Evolutionary conservation across 2,797 vertebrate genomes (phyloP).

Genomic region (Chelidonichthys spinosus): DNA sequence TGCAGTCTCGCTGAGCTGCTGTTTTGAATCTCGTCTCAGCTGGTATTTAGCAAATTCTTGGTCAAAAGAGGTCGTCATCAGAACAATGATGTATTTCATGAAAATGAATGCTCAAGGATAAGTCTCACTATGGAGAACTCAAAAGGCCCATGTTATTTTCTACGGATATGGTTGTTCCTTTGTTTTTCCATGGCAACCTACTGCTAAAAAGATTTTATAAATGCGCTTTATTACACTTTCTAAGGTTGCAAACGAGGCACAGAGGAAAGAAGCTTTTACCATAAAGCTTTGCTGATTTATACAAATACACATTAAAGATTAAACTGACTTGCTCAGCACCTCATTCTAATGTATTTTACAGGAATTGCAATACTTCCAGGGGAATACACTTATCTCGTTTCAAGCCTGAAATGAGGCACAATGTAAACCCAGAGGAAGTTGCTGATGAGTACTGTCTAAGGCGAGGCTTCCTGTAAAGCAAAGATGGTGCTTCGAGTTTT

Average conservation of each 20-base stretch:
- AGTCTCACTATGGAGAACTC: background rate
- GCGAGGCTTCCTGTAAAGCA: slow-evolving; percentile 43
- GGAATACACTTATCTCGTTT: slow-evolving; percentile 34
- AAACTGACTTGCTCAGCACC: slow-evolving; percentile 28
- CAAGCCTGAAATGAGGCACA: slow-evolving; percentile 36
- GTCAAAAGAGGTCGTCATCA: slow-evolving; percentile 59
- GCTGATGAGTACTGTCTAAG: slow-evolving; percentile 41
- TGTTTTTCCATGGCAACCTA: background rate
- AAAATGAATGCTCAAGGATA: slow-evolving; percentile 29
- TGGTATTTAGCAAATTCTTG: slow-evolving; percentile 49
- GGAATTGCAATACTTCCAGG: slow-evolving; percentile 15
- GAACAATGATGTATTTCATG: slow-evolving; percentile 48
- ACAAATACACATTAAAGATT: slow-evolving; percentile 19
- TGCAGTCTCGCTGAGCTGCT: slow-evolving; percentile 49
- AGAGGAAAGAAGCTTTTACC: background rate
- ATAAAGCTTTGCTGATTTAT: slow-evolving; percentile 27
- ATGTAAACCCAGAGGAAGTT: slow-evolving; percentile 38
- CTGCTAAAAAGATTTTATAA: background rate
- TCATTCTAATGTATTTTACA: slow-evolving; percentile 41
- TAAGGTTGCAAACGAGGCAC: slow-evolving; percentile 2
- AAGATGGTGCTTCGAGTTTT: slow-evolving; percentile 31
- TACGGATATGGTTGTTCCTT: too few relatives aligned
- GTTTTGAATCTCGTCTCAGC: slow-evolving; percentile 53
- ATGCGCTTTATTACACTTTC: background rate
- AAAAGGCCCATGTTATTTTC: background rate